Base-by-base conservation (phyloP, 2,113 vertebrate genomes). In the Sclerurus mexicanus region DNA sequence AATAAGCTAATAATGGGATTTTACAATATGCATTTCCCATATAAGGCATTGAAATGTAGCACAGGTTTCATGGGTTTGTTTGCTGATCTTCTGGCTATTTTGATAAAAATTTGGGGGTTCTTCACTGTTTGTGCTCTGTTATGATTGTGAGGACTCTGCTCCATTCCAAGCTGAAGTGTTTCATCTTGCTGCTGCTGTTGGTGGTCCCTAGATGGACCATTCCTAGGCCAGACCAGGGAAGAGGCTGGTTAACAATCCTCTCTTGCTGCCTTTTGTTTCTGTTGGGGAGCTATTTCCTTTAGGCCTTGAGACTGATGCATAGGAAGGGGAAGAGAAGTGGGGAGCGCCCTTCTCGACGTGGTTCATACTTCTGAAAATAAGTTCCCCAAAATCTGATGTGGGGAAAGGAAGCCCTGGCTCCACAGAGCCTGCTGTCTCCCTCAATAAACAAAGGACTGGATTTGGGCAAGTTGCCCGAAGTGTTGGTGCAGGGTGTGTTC, bases 361-460 rank as follows among this genome's bases (percentile, higher is more conserved):
- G 72, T 77, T 94, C 73, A 40, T 16, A 60, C 56, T 72, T 55
- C 95, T 90, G 68, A 96, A 89, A 95, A 88, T 90, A 91, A 87
- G 92, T 84, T 92, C 93, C 95, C 95, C 91, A 89, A 95, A 96
- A 95, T 83, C 79, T 63, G 64, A 27, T 86, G 90, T 92, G 93
- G 93, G 92, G 95, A 96, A 56, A 95, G 93, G 95, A 97, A 96
- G 73, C 95, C 90, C 64, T 93, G 95, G 95, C 95, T 96, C 95
- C 92, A 86, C 7, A 0, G 80, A 95, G 92, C 93, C 96, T 97
- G 90, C 95, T 95, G 83, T 95, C 90, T 96, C 93, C 95, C 95
- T 96, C 88, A 85, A 53, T 90, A 87, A 96, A 96, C 95, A 96
- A 96, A 96, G 85, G 91, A 67, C 92, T 93, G 93, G 76, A 3